Conservation (phyloP, 2,113 vertebrate genomes). For the Coreoperca whiteheadi region DNA sequence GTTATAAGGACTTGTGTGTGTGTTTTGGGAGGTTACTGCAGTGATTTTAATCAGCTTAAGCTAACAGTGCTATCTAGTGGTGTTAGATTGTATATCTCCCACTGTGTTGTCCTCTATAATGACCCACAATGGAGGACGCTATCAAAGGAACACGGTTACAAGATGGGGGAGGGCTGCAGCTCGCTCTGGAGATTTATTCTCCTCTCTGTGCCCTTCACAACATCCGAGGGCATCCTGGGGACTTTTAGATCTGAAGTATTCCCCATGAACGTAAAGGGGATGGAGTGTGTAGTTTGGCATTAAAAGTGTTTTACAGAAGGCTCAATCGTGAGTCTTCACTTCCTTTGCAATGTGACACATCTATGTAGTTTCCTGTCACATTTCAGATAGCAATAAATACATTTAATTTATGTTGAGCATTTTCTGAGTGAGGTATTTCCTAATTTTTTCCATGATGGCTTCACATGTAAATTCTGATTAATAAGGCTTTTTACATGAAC, state of each 20-base stretch:
- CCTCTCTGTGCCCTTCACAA: slow-evolving; percentile 53
- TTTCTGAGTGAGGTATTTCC: background rate
- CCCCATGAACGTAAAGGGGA: background rate
- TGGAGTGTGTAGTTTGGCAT: background rate
- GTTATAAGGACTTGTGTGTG: slow-evolving; percentile 4
- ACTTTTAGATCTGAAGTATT: slow-evolving; percentile 8
- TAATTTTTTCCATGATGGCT: background rate
- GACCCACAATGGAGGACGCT: slow-evolving; percentile 73
- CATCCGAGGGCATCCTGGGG: slow-evolving; percentile 19
- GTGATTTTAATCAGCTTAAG: slow-evolving; percentile 61
- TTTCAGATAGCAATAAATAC: slow-evolving; percentile 5
- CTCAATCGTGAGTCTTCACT: background rate
- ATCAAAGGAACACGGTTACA: slow-evolving; percentile 57
- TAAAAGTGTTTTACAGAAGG: background rate
- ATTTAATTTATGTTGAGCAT: background rate
- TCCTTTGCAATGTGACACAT: slow-evolving; percentile 26
- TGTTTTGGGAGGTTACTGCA: slow-evolving; percentile 38
- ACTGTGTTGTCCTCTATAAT: slow-evolving; percentile 73
- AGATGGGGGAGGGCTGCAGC: slow-evolving; percentile 71
- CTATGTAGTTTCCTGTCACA: slow-evolving; percentile 23
- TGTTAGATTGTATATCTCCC: slow-evolving; percentile 54
- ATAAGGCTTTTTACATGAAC: background rate
- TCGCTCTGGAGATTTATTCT: slow-evolving; percentile 35
- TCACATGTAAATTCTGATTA: background rate
- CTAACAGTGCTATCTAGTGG: slow-evolving; percentile 81